Conservation (phyloP, 2,888 invertebrate species). For the Apodemia hepburni region DNA sequence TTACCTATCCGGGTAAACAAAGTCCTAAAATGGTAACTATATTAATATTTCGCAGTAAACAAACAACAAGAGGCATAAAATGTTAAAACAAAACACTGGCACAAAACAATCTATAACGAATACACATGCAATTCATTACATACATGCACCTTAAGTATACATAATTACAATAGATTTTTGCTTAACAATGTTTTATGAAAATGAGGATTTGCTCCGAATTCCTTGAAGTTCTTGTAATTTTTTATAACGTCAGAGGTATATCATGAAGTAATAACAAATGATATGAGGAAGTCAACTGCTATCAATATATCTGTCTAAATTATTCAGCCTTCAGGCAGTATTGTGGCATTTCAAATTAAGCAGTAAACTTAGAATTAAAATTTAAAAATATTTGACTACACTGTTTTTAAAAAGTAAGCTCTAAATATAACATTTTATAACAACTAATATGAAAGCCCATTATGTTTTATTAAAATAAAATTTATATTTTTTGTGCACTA, state of each 20-base stretch:
- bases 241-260: background rate
- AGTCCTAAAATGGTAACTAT: background rate
- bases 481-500: no score
- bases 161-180: background rate
- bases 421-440: no score
- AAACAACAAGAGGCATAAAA: slow-evolving; percentile 18
- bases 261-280: background rate
- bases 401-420: no score
- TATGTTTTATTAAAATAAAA: no score
- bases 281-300: no score
- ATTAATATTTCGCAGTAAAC: slow-evolving; percentile 13
- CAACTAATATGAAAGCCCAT: no score
- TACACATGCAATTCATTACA: slow-evolving; percentile 10
- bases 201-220: background rate
- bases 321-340: no score
- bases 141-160: background rate
- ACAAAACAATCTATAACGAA: slow-evolving; percentile 14
- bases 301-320: no score
- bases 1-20: background rate
- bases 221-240: background rate
- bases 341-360: background rate
- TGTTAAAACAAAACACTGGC: slow-evolving; percentile 13
- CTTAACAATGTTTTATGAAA: background rate
- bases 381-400: background rate
- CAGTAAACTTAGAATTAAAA: background rate